A percentile compares a stretch with the other conserved stretches of the same genome.
phyloP scores from a whole-genome alignment of 1,140 invertebrate species.

The Drepana arcuata region DNA sequence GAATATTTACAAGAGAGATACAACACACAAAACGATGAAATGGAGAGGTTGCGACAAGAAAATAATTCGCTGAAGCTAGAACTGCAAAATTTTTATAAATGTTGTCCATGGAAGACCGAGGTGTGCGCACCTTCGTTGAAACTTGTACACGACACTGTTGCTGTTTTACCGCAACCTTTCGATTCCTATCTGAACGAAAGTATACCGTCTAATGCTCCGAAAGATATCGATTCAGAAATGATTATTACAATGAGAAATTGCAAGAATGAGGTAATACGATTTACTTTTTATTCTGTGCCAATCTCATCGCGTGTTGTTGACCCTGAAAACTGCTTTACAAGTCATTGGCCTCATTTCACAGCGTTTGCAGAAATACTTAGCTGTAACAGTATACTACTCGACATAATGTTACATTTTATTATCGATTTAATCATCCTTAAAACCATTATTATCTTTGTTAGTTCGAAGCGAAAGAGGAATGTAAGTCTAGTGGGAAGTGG shows the following conservation, averaged over 20 bases:
- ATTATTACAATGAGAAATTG: conserved; percentile 59
- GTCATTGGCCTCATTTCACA: too few species aligned
- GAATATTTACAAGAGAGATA: conserved; percentile 26
- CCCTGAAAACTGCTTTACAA: too few species aligned
- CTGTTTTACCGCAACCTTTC: conserved; percentile 18
- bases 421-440: too few species aligned
- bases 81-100: conserved; percentile 24
- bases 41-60: conserved; percentile 38
- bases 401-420: too few species aligned
- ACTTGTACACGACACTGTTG: conserved; percentile 1
- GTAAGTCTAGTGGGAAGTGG: too few species aligned
- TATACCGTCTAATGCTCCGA: conserved; percentile 6
- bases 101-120: conserved; percentile 8
- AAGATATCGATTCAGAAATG: conserved; percentile 50
- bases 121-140: neutral
- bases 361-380: too few species aligned
- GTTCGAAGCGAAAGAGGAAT: too few species aligned
- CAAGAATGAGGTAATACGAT: conserved; percentile 46
- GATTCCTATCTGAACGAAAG: conserved; percentile 22
- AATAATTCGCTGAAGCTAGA: conserved; percentile 36
- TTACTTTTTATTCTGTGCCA: too few species aligned
- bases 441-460: too few species aligned
- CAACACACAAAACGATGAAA: conserved; percentile 29
- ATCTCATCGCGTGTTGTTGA: too few species aligned
- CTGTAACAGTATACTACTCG: too few species aligned